Conservation (phyloP, 2,888 invertebrate genomes). For the Ctena decussata region DNA sequence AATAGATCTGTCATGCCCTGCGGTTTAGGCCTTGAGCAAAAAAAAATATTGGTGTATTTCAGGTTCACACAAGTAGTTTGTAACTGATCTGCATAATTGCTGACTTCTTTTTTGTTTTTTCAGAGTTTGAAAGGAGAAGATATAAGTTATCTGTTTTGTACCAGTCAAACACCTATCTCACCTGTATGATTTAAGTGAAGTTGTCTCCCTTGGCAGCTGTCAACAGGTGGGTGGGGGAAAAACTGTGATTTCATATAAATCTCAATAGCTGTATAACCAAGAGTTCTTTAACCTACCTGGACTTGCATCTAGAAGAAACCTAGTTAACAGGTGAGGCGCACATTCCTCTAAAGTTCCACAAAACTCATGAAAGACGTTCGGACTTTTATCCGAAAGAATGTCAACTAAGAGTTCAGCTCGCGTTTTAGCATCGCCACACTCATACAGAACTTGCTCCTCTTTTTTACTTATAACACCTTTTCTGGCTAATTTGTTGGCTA, state of each 20-base stretch:
- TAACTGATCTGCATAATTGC: too few relatives aligned
- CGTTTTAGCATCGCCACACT: conserved; percentile 67
- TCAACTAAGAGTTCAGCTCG: conserved; percentile 82
- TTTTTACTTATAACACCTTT: conserved; percentile 78
- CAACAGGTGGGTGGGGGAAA: background rate
- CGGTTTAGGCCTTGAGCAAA: too few relatives aligned
- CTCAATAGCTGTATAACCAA: too few relatives aligned
- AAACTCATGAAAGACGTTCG: conserved; percentile 82
- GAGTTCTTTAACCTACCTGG: conserved; percentile 71
- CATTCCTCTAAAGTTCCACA: conserved; percentile 83
- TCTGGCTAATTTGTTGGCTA: conserved; percentile 78
- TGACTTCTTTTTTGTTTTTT: too few relatives aligned
- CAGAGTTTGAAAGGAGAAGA: too few relatives aligned
- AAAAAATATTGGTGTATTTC: too few relatives aligned
- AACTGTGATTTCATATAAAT: background rate
- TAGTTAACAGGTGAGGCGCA: conserved; percentile 78
- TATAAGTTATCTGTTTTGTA: too few relatives aligned
- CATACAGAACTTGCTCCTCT: conserved; percentile 79
- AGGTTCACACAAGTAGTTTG: too few relatives aligned
- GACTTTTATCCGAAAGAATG: conserved; percentile 81
- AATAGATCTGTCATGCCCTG: too few relatives aligned
- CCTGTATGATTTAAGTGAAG: background rate
- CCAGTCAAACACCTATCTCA: too few relatives aligned
- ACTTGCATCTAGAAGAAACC: conserved; percentile 75
- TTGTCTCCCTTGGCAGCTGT: background rate